Conservation (phyloP, 2,888 invertebrate species). For the Eilema sororculum region DNA sequence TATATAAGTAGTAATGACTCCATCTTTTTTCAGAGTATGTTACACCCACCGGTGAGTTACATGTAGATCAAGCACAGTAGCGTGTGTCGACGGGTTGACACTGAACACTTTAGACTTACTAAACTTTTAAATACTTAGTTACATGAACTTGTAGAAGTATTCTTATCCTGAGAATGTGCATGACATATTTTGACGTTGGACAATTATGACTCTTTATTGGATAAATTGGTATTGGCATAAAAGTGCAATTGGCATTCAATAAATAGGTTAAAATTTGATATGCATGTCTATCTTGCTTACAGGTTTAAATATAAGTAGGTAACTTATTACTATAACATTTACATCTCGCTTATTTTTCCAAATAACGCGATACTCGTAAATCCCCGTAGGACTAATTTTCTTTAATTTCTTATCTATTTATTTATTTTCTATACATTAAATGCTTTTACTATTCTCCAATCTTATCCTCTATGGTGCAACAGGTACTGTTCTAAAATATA, state of each 20-base stretch:
- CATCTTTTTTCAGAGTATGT: slow-evolving; percentile 87
- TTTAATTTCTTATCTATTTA: background rate
- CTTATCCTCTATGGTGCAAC: background rate
- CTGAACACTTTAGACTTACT: slow-evolving; percentile 28
- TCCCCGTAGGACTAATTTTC: background rate
- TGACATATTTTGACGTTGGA: slow-evolving; percentile 14
- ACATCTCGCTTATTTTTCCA: slow-evolving; percentile 1
- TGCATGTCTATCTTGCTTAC: slow-evolving; percentile 19
- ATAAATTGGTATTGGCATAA: background rate
- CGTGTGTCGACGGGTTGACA: slow-evolving; percentile 50
- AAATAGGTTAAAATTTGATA: background rate
- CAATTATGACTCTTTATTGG: background rate
- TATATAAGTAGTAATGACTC: slow-evolving; percentile 82
- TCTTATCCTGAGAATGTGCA: slow-evolving; percentile 22
- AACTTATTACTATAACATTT: background rate
- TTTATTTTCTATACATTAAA: slow-evolving; percentile 1
- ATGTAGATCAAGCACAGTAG: slow-evolving; percentile 77
- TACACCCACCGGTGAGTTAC: slow-evolving; percentile 86
- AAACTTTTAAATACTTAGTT: slow-evolving; percentile 28
- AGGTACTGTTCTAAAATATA: slow-evolving; percentile 14
- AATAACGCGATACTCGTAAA: background rate
- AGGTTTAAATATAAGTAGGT: background rate
- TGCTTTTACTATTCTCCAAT: background rate
- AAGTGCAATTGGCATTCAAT: slow-evolving; percentile 2
- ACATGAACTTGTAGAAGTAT: slow-evolving; percentile 24